These are phyloP conservation scores for Gymnobelideus leadbeateri DNA, from an alignment of 2,113 vertebrate species.

Conservation along the genomic window DNA sequence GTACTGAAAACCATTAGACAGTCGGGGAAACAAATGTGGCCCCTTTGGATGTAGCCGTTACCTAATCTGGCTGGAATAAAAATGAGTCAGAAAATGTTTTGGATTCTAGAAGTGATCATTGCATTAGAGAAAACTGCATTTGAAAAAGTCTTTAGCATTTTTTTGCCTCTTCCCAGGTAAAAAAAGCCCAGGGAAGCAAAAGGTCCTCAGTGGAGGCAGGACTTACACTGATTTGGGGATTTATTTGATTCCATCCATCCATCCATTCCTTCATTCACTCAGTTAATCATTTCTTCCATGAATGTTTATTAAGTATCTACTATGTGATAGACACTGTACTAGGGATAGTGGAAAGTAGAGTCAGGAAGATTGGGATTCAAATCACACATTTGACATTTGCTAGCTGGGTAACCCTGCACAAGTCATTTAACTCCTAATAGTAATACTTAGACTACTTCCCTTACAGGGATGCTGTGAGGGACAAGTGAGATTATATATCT, in stretches of 20 bases:
- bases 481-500: not conserved
- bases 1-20: not conserved
- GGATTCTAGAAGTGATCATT: not conserved
- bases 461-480: not conserved
- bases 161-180: not conserved
- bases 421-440: not conserved
- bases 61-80: not conserved
- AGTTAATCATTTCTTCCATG: not conserved
- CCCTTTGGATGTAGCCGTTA: not conserved
- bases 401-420: not conserved
- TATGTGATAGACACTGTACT: not conserved
- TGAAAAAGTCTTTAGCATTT: not conserved
- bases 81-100: not conserved
- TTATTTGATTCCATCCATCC: not conserved
- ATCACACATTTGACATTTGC: not conserved
- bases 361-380: constrained; percentile 6
- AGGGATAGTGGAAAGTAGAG: not conserved
- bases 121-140: not conserved
- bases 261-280: not conserved
- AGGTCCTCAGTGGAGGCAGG: not conserved
- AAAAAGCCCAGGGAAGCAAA: not conserved
- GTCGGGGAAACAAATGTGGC: not conserved
- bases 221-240: not conserved
- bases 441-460: accelerated
- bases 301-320: constrained; percentile 19